phyloP scores from a whole-genome alignment of 2,888 invertebrate genomes.

The Pachliopta kotzebuea region DNA sequence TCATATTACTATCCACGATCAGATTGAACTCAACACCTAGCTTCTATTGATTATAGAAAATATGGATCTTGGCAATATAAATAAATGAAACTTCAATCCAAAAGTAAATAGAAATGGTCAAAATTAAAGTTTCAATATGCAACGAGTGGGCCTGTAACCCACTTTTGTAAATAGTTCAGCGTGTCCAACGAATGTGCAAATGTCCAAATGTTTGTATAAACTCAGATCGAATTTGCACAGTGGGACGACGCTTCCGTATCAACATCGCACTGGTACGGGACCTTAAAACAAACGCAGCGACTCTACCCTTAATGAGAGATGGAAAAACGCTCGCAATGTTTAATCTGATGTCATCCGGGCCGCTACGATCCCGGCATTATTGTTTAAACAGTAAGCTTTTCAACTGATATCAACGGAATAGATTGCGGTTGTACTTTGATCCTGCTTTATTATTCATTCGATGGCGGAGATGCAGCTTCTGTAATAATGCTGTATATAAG shows the following conservation, averaged over 20 bases:
- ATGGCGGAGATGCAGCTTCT: constrained; percentile 4
- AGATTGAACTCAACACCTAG: too few species aligned
- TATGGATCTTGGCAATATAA: not conserved
- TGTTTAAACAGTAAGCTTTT: constrained; percentile 54
- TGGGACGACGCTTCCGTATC: constrained; percentile 1
- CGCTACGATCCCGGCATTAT: constrained; percentile 59
- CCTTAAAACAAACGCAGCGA: constrained; percentile 33
- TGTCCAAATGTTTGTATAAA: not conserved
- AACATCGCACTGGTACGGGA: not conserved
- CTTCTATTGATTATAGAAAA: not conserved
- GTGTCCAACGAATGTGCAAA: not conserved
- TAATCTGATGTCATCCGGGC: constrained; percentile 67
- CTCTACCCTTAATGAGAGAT: constrained; percentile 53
- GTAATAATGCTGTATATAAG: not conserved
- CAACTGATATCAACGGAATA: constrained; percentile 27
- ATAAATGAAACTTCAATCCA: not conserved
- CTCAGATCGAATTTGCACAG: constrained; percentile 7
- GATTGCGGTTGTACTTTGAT: constrained; percentile 22
- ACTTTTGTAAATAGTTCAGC: constrained; percentile 4
- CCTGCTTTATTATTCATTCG: constrained; percentile 17
- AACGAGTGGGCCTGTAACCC: not conserved
- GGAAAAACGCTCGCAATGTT: constrained; percentile 67
- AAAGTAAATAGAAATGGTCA: not conserved
- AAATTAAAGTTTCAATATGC: not conserved
- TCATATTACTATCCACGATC: too few species aligned